A percentile compares a stretch with the other conserved stretches of the same genome.
Conservation (phyloP, 2,888 invertebrate genomes). For the Erebia epiphron region DNA sequence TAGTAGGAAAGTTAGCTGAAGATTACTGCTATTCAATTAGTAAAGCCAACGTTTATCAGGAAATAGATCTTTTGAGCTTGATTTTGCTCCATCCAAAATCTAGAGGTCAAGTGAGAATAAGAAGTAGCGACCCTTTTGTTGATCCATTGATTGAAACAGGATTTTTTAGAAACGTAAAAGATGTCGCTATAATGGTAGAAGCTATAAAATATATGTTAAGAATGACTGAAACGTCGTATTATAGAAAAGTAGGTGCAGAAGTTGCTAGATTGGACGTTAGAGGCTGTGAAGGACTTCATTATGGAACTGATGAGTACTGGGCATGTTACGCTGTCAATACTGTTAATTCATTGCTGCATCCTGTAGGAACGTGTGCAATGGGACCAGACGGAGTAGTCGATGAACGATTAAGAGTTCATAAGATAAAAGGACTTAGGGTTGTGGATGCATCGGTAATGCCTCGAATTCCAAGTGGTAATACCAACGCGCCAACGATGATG, state of each 20-base stretch:
- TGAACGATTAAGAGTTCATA: slow-evolving; percentile 60
- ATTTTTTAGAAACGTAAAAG: slow-evolving; percentile 56
- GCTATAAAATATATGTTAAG: slow-evolving; percentile 58
- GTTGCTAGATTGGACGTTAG: slow-evolving; percentile 63
- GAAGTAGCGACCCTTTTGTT: slow-evolving; percentile 58
- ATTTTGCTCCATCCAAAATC: slow-evolving; percentile 64
- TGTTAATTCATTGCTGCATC: slow-evolving; percentile 84
- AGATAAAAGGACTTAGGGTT: slow-evolving; percentile 58
- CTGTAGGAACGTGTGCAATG: slow-evolving; percentile 76
- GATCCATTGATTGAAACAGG: slow-evolving; percentile 65
- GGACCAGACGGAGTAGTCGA: slow-evolving; percentile 66
- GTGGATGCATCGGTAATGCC: slow-evolving; percentile 73
- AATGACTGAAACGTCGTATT: slow-evolving; percentile 59
- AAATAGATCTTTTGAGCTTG: slow-evolving; percentile 53
- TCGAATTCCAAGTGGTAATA: slow-evolving; percentile 65
- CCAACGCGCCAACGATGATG: slow-evolving; percentile 72
- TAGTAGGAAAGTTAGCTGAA: slow-evolving; percentile 49
- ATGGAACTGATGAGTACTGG: slow-evolving; percentile 84
- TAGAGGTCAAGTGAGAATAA: slow-evolving; percentile 60
- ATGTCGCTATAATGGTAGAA: slow-evolving; percentile 51
- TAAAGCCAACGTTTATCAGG: slow-evolving; percentile 53
- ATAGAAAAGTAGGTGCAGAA: slow-evolving; percentile 51
- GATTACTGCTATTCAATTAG: slow-evolving; percentile 54
- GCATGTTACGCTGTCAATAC: slow-evolving; percentile 83
- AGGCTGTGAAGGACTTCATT: slow-evolving; percentile 74